Conservation (phyloP, 2,888 invertebrate species). For the Tetragonula carbonaria region DNA sequence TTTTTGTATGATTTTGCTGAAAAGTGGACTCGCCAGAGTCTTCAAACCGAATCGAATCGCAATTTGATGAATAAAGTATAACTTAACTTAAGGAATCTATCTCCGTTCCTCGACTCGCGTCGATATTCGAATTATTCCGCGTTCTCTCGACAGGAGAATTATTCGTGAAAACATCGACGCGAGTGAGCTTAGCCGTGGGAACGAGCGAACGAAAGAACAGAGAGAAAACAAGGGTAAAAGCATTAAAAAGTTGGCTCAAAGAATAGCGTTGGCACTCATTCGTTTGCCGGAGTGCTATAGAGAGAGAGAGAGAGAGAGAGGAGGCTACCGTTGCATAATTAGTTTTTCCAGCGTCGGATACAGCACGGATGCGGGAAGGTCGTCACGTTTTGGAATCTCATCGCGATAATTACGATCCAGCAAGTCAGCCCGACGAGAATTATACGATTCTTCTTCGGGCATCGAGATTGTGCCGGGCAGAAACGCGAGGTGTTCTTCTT, state of each 20-base stretch:
- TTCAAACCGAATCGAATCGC: neutral
- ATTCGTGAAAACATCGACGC: neutral
- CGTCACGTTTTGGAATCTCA: constrained; percentile 27
- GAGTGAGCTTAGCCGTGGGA: neutral
- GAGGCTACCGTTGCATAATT: constrained; percentile 40
- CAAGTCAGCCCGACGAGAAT: constrained; percentile 26
- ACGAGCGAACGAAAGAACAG: too few species aligned
- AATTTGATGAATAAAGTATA: neutral
- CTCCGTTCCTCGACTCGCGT: neutral
- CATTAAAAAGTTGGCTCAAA: constrained; percentile 19
- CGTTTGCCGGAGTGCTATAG: neutral
- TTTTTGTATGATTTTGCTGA: too few species aligned
- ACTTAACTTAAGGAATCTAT: neutral
- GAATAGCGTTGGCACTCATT: neutral
- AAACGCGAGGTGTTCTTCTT: constrained; percentile 34
- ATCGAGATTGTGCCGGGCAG: constrained; percentile 10
- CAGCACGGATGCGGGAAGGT: constrained; percentile 26
- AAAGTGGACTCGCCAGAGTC: too few species aligned
- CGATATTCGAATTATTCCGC: neutral
- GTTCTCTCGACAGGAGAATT: too few species aligned
- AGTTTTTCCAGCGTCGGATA: constrained; percentile 35
- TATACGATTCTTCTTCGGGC: constrained; percentile 32
- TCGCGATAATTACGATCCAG: constrained; percentile 44
- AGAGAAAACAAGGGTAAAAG: neutral
- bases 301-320: too few species aligned